phyloP scores from a whole-genome alignment of 2,888 invertebrate genomes.

The Acleris laterana region DNA sequence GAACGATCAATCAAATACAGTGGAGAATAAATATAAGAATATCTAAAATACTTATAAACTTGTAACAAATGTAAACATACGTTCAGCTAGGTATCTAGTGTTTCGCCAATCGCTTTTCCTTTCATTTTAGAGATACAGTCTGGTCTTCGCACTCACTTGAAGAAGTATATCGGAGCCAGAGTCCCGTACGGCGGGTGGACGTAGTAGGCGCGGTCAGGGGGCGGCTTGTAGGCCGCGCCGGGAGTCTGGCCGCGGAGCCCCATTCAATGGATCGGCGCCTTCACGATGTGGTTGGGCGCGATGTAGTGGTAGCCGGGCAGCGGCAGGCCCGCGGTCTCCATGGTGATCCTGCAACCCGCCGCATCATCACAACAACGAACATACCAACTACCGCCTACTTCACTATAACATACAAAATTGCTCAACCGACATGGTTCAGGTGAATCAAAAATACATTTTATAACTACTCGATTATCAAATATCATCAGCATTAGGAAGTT shows the following conservation, averaged over 20 bases:
- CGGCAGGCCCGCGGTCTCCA: slow-evolving; percentile 96
- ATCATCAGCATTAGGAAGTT: slow-evolving; percentile 12
- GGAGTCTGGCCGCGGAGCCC: slow-evolving; percentile 69
- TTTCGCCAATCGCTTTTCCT: slow-evolving; percentile 69
- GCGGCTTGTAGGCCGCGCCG: slow-evolving; percentile 57
- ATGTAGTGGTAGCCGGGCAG: slow-evolving; percentile 96
- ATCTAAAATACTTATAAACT: slow-evolving; percentile 88
- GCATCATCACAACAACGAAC: neutral
- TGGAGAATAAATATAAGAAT: slow-evolving; percentile 88
- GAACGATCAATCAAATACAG: slow-evolving; percentile 74
- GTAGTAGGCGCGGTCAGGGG: slow-evolving; percentile 52
- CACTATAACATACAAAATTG: slow-evolving; percentile 6
- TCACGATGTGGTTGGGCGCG: slow-evolving; percentile 96
- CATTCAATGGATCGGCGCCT: slow-evolving; percentile 94
- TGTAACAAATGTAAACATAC: slow-evolving; percentile 85
- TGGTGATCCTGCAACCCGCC: slow-evolving; percentile 92
- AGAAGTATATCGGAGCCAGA: slow-evolving; percentile 75
- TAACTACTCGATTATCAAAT: slow-evolving; percentile 23
- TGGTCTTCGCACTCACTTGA: slow-evolving; percentile 69
- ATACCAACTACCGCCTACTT: neutral
- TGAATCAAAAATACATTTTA: slow-evolving; percentile 26
- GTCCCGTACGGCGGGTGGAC: slow-evolving; percentile 64
- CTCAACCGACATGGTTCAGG: slow-evolving; percentile 22
- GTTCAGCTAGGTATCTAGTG: slow-evolving; percentile 66
- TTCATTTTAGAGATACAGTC: slow-evolving; percentile 56